Percentiles rank a stretch among this genome's conserved stretches.
These are phyloP conservation scores for Palaemon carinicauda DNA, from an alignment of 1,140 invertebrate genomes.

Conservation along the genomic window DNA sequence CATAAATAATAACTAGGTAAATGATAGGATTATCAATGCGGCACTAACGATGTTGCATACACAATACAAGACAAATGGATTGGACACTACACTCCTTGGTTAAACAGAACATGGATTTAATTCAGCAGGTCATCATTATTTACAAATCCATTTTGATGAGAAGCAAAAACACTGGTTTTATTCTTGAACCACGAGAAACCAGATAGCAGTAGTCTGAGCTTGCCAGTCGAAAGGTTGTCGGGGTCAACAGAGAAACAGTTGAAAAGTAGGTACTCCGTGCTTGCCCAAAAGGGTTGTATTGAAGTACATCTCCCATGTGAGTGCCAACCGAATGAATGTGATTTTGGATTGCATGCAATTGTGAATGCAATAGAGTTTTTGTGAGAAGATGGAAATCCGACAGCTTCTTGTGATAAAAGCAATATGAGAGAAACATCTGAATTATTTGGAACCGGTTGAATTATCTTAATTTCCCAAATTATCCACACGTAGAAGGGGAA, in stretches of 20 bases:
- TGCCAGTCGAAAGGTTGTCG: neutral
- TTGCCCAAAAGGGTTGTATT: no score
- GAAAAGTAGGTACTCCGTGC: no score
- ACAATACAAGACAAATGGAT: neutral
- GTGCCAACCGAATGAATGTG: neutral
- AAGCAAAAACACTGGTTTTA: conserved; percentile 4
- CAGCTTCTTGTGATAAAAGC: no score
- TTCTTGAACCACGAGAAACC: neutral
- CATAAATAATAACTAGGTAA: conserved; percentile 16
- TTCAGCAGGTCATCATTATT: neutral
- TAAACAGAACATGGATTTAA: neutral
- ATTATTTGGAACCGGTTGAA: no score
- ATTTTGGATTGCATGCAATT: neutral
- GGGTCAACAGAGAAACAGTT: neutral
- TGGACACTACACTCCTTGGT: conserved; percentile 3
- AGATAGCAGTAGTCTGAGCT: neutral
- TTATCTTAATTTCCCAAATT: no score
- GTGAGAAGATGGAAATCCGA: no score
- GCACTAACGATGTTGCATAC: conserved; percentile 8
- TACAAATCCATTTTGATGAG: conserved; percentile 11
- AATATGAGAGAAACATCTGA: no score
- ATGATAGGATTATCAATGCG: conserved; percentile 26
- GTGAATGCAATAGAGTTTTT: neutral
- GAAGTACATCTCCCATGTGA: no score
- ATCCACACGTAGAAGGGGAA: no score